A percentile compares a stretch with the other conserved stretches of the same genome.
Evolutionary conservation across 2,113 vertebrate species (phyloP).

Genomic region (cattle (Bos taurus)): ARS-UCD2.0 NC_037332.1:42072001-42072500

Average conservation of each 20-base stretch:
- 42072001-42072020: too few species aligned
- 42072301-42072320: not conserved
- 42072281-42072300: not conserved
- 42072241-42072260: not conserved
- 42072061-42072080: not conserved
- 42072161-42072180: not conserved
- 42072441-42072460: not conserved
- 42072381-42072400: not conserved
- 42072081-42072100: not conserved
- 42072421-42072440: not conserved
- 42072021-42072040: too few species aligned
- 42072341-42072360: not conserved
- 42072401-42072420: not conserved
- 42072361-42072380: not conserved
- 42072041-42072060: not conserved
- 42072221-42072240: not conserved
- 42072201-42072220: not conserved
- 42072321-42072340: not conserved
- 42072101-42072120: not conserved
- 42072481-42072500: not conserved
- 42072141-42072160: not conserved
- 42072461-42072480: not conserved
- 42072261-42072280: not conserved
- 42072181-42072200: not conserved
- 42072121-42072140: not conserved